Base-by-base conservation (phyloP, 2,113 vertebrate species). In the Ictalurus furcatus region DNA sequence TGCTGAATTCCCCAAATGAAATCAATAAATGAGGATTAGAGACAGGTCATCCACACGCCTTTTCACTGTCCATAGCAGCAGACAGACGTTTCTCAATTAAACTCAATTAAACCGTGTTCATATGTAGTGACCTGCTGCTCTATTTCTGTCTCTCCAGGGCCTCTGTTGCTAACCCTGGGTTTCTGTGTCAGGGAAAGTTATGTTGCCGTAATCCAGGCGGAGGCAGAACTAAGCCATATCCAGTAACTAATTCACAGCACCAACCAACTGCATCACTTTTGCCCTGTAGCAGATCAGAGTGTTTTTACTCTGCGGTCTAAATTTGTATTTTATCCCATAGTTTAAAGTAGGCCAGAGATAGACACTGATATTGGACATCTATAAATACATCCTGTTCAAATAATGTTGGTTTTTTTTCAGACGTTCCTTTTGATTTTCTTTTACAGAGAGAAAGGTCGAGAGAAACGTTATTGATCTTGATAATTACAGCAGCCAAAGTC, bases 1-100 rank as follows among this genome's bases (percentile, higher is more conserved):
- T 76, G 1, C 56, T 40, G 82, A 85, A 61, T 87, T 89, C 54
- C 79, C 19, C 78, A 88, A 91, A 91, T 34, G 30, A 79, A 63
- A 91, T 91, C 90, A 82, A 89, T 91, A 73, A 17, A 84, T 56
- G 81, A 89, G 88, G 76, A 88, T 91, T 74, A 91, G 81, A 87
- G 81, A 85, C 88, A 91, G 59, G 58, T 82, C 82, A 23, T 71
- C 84, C 54, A 82, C 88, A 84, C 9, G 19, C 69, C 58, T 67
- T 81, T 34, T 34, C 79, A 86, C 73, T 88, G 81, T 58, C 79
- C 61, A 88, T 4, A 82, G 76, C 52, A 58, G 44, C 78, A 63
- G 23, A 71, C 34, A 8, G 8, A 40, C 30, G 14, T 40, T 54
- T 82, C 78, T 52, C 88, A 63, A 37, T 44, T 65, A 67, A 84